A percentile compares a stretch with the other conserved stretches of the same genome.
Conservation (phyloP, 2,888 invertebrate species). For the Leptura quadrifasciata region DNA sequence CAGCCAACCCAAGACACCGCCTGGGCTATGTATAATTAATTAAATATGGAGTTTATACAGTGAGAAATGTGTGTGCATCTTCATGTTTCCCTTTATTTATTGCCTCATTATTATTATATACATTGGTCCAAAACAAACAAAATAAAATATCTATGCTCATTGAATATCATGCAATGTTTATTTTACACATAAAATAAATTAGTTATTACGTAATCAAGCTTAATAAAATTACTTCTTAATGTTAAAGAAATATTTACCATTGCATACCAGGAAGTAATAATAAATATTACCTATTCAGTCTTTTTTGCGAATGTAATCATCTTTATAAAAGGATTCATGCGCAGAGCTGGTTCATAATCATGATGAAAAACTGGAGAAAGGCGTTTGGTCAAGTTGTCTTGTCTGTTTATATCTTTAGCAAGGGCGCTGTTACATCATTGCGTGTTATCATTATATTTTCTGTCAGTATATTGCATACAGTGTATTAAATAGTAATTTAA, state of each 20-base stretch:
- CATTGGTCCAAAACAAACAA: no score
- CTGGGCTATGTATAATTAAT: no score
- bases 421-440: slow-evolving; percentile 16
- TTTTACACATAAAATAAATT: background rate
- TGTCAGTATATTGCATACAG: background rate
- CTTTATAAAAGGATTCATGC: slow-evolving; percentile 30
- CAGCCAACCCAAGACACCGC: no score
- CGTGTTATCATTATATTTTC: background rate
- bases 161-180: background rate
- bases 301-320: slow-evolving; percentile 38
- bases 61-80: no score
- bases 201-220: slow-evolving; percentile 15
- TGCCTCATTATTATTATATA: no score
- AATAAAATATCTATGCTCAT: no score
- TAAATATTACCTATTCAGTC: slow-evolving; percentile 6
- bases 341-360: slow-evolving; percentile 20
- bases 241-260: slow-evolving; percentile 24
- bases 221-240: slow-evolving; percentile 30
- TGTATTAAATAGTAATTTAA: no score
- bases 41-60: no score
- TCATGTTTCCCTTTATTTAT: no score
- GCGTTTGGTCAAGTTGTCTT: slow-evolving; percentile 25
- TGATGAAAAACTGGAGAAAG: slow-evolving; percentile 36
- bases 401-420: slow-evolving; percentile 18
- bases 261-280: slow-evolving; percentile 29